These are phyloP conservation scores for Anorthoa munda DNA, from an alignment of 2,888 invertebrate species.

Conservation along the genomic window DNA sequence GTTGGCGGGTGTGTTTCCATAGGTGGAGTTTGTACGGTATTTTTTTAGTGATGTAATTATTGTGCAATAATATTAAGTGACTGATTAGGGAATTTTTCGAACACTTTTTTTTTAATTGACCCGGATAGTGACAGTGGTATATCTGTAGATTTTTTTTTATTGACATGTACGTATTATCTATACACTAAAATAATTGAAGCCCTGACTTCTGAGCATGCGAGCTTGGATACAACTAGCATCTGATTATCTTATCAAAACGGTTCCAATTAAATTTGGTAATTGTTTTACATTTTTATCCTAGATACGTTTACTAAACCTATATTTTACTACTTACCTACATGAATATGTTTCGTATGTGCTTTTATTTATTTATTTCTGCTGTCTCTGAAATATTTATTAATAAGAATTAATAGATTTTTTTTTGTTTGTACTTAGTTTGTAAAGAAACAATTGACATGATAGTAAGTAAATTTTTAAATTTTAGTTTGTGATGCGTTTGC, in stretches of 20 bases:
- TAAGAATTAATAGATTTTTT: no score
- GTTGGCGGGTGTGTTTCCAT: constrained; percentile 67
- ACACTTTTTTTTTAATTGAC: background rate
- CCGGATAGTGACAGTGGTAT: background rate
- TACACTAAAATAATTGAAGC: no score
- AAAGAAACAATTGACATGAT: no score
- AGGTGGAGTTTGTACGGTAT: background rate
- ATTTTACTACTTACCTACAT: background rate
- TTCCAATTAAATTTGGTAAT: background rate
- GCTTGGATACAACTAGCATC: background rate
- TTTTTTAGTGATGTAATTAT: constrained; percentile 8
- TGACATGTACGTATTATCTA: no score
- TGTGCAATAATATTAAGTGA: background rate
- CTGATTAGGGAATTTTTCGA: background rate
- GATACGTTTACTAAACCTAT: background rate
- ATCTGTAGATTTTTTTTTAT: no score
- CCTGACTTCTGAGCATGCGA: no score
- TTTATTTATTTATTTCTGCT: background rate
- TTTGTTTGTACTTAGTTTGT: no score
- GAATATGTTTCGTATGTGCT: no score
- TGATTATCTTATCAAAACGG: background rate
- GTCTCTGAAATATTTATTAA: no score
- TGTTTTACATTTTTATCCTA: background rate
- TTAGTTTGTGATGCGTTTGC: no score
- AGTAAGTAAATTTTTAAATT: no score